phyloP scores from a whole-genome alignment of 2,113 vertebrate genomes.

The Rynchops niger region DNA sequence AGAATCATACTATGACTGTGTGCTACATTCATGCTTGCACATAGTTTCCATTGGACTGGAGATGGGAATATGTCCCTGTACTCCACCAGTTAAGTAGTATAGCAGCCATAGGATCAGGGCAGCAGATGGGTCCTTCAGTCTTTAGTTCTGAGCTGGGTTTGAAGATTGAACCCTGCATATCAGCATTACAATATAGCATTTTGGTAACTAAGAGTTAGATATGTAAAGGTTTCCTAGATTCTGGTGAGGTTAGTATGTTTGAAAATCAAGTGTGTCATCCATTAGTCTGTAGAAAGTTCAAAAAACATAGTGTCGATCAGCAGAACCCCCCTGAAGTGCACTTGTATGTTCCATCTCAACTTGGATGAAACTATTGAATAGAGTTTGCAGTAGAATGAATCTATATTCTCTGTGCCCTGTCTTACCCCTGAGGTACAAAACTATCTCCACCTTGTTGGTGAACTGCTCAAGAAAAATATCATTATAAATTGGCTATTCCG shows the following conservation, averaged over 20 bases:
- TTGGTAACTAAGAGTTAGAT: background rate
- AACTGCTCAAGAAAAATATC: background rate
- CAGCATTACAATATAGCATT: rapidly evolving
- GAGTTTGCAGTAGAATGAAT: background rate
- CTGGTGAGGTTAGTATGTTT: background rate
- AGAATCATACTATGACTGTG: background rate
- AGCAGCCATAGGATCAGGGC: background rate
- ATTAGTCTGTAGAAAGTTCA: background rate
- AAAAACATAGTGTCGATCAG: background rate
- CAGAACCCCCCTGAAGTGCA: background rate
- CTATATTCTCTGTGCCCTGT: background rate
- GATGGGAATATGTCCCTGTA: rapidly evolving
- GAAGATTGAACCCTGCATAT: background rate
- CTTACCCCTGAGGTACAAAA: rapidly evolving
- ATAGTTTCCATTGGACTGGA: rapidly evolving
- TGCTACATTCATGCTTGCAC: rapidly evolving
- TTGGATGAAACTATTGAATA: background rate
- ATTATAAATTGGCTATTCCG: background rate
- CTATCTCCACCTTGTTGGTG: background rate
- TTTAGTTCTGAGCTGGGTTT: background rate
- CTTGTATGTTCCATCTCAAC: background rate
- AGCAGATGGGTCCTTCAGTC: background rate
- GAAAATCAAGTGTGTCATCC: background rate
- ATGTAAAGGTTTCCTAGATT: background rate
- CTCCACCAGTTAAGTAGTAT: background rate